Evolutionary conservation across 2,888 invertebrate genomes (phyloP).

Genomic region (Scaeva pyrastri): DNA sequence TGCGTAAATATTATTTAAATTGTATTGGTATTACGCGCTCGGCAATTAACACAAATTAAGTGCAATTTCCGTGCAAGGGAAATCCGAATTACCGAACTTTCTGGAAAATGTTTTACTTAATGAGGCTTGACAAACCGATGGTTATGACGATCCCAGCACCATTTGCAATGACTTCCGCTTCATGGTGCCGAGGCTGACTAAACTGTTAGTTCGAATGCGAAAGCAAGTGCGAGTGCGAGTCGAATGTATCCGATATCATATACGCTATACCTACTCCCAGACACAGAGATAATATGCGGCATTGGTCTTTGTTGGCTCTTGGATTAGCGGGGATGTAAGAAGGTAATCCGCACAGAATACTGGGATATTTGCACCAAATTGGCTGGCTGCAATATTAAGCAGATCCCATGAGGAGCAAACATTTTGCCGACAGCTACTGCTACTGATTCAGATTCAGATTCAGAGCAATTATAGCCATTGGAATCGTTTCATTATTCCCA

Average conservation of each 20-base stretch:
- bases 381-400: slow-evolving; percentile 66
- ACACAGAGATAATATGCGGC: slow-evolving; percentile 1
- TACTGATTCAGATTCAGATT: slow-evolving; percentile 62
- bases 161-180: slow-evolving; percentile 44
- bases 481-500: slow-evolving; percentile 48
- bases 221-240: too few species aligned
- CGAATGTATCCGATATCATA: background rate
- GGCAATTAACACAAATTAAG: slow-evolving; percentile 73
- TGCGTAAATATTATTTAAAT: slow-evolving; percentile 73
- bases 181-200: background rate
- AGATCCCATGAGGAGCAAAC: slow-evolving; percentile 48
- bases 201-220: background rate
- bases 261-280: too few species aligned
- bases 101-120: slow-evolving; percentile 60
- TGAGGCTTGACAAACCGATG: slow-evolving; percentile 67
- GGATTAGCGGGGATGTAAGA: slow-evolving; percentile 68
- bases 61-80: slow-evolving; percentile 61
- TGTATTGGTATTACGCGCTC: slow-evolving; percentile 62
- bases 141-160: slow-evolving; percentile 54
- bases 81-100: slow-evolving; percentile 51
- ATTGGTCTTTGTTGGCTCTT: slow-evolving; percentile 22
- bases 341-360: slow-evolving; percentile 53
- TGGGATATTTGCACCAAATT: slow-evolving; percentile 66
- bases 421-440: slow-evolving; percentile 35
- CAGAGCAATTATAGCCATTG: slow-evolving; percentile 60